Conservation (phyloP, 2,797 vertebrate species). For the Myripristis murdjan region DNA sequence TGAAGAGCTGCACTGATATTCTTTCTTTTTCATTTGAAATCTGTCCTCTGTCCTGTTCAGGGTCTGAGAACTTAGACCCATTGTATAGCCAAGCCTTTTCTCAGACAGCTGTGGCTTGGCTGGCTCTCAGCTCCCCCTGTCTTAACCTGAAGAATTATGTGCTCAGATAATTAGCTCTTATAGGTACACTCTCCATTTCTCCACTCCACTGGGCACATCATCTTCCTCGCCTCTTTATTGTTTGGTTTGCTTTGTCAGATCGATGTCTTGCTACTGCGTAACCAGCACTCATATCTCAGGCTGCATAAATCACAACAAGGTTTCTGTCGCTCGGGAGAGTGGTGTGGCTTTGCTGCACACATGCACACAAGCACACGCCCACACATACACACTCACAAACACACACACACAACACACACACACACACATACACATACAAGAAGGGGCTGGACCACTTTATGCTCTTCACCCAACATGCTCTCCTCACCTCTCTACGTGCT, state of each 20-base stretch:
- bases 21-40: slow-evolving; percentile 58
- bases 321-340: slow-evolving; percentile 85
- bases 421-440: slow-evolving; percentile 47
- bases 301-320: slow-evolving; percentile 89
- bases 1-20: slow-evolving; percentile 34
- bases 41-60: slow-evolving; percentile 62
- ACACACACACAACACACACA: slow-evolving; percentile 16
- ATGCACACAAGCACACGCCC: slow-evolving; percentile 50
- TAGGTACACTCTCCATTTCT: slow-evolving; percentile 89
- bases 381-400: slow-evolving; percentile 34
- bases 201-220: slow-evolving; percentile 90
- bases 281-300: slow-evolving; percentile 88
- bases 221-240: slow-evolving; percentile 90
- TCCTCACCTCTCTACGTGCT: slow-evolving; percentile 55
- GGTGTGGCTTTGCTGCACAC: slow-evolving; percentile 65
- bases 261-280: slow-evolving; percentile 90
- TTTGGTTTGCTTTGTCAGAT: slow-evolving; percentile 91
- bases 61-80: slow-evolving; percentile 64
- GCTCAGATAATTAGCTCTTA: slow-evolving; percentile 89
- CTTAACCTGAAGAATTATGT: slow-evolving; percentile 91
- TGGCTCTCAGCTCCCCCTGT: slow-evolving; percentile 79
- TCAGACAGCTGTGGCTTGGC: slow-evolving; percentile 74
- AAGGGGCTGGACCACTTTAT: slow-evolving; percentile 77
- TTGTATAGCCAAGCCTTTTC: slow-evolving; percentile 69
- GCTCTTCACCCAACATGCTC: slow-evolving; percentile 71